Percentiles rank a stretch among this genome's conserved stretches.
Conservation (phyloP, 2,113 vertebrate genomes). For the Callipepla californica region DNA sequence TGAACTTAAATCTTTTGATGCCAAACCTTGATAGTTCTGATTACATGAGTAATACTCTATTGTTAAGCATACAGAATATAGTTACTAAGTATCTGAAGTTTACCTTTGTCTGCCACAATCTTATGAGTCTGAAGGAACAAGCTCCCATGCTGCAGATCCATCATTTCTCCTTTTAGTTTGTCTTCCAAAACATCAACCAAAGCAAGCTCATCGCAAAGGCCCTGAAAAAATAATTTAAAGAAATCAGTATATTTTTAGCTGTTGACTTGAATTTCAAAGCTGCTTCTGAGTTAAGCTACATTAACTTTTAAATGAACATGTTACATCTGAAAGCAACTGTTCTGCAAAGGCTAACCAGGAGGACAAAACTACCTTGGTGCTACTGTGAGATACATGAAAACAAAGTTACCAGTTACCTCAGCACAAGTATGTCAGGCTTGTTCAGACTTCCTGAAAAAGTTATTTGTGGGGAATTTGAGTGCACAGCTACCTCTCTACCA, state of each 20-base stretch:
- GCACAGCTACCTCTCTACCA: neutral
- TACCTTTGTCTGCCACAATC: conserved; percentile 94
- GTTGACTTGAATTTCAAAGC: neutral
- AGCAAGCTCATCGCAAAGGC: conserved; percentile 92
- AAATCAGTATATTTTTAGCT: neutral
- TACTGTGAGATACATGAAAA: neutral
- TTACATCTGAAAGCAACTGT: neutral
- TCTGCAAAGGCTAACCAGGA: neutral
- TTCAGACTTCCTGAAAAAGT: neutral
- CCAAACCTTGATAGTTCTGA: neutral
- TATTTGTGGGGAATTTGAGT: neutral
- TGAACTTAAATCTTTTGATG: neutral
- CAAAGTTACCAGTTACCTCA: neutral
- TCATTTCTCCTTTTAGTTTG: conserved; percentile 95
- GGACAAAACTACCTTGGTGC: neutral
- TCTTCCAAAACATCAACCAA: conserved; percentile 97
- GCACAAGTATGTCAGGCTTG: neutral
- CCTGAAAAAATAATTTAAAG: conserved; percentile 70
- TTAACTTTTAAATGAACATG: fast-evolving
- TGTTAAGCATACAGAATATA: neutral
- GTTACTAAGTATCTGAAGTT: neutral
- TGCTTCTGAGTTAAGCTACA: neutral
- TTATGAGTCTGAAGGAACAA: conserved; percentile 94
- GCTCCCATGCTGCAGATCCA: conserved; percentile 96
- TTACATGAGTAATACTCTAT: neutral